Base-by-base conservation (phyloP, 2,113 vertebrate genomes). In the Etheostoma spectabile region DNA sequence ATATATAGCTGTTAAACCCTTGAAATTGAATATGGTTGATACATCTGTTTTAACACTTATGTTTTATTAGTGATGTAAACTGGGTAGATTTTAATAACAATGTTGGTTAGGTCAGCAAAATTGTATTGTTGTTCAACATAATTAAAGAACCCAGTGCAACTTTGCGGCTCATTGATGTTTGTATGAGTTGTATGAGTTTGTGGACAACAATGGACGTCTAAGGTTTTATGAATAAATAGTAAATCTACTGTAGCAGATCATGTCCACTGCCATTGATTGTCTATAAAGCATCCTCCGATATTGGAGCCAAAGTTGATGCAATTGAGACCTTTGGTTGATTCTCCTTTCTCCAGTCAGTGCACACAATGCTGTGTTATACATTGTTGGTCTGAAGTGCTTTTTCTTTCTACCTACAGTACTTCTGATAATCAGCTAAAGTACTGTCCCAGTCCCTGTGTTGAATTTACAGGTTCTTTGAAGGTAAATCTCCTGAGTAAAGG, bases 401-500 rank as follows among this genome's bases (percentile, higher is more conserved):
- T 59, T 53, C 30, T 69, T 55, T 61, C 48, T 45, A n/a, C 68
- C n/a, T 57, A 55, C n/a, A n/a, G n/a, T n/a, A n/a, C 24, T 51
- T 57, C 30, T 68, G 59, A 68, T 42, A 56, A 69, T 78, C 33
- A 51, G 21, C 59, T 30, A 1, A 33, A 53, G 19, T n/a, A 48
- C 27, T 33, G 14, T 65, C n/a, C 27, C 0, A 22, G 42, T 66
- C 15, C 53, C n/a, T 56, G 42, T 51, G 30, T 60, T 57, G 33
- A 53, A 42, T 45, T 61, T 65, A 42, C 66, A 22, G 35, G 5
- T 19, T 69, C 4, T 85, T 77, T 88, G 5, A 78, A 63, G 73
- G 35, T 51, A 21, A 75, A 45, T 59, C 75, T 82, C 53, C 77
- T 13, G 68, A 66, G n/a, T 27, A 49, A 57, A 82, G 35, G 35